A percentile compares a stretch with the other conserved stretches of the same genome.
These are phyloP conservation scores for Petrolisthes cinctipes DNA, from an alignment of 2,888 invertebrate species.

Conservation along the genomic window DNA sequence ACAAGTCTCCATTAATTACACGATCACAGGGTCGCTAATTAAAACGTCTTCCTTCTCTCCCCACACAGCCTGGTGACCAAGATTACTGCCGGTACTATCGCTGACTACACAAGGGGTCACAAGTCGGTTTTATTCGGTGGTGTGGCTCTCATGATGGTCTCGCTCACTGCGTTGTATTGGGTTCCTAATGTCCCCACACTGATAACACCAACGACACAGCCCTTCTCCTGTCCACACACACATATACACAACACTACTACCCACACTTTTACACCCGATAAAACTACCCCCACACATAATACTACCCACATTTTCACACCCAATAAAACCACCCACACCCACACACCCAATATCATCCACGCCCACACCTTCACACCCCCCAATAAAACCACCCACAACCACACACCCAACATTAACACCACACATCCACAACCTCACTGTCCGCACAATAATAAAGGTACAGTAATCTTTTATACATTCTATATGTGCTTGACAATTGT, in stretches of 20 bases:
- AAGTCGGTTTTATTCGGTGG: constrained; percentile 36
- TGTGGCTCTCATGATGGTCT: constrained; percentile 12
- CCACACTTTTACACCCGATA: not conserved
- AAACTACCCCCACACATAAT: not conserved
- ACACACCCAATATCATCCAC: not conserved
- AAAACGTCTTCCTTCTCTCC: not conserved
- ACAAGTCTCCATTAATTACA: not conserved
- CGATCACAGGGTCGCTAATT: not conserved
- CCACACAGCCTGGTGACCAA: constrained; percentile 31
- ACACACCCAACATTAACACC: not conserved
- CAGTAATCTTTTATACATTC: no score
- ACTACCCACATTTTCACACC: not conserved
- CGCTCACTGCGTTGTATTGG: constrained; percentile 48
- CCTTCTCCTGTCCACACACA: not conserved
- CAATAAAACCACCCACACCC: not conserved
- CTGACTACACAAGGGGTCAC: constrained; percentile 32
- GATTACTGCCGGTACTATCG: constrained; percentile 37
- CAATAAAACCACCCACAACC: not conserved
- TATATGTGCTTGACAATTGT: no score
- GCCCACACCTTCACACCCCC: not conserved
- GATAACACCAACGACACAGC: not conserved
- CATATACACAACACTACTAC: not conserved
- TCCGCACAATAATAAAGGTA: no score
- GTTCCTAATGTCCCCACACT: constrained; percentile 20
- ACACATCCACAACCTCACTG: not conserved